Evolutionary conservation across 2,888 invertebrate genomes (phyloP).

Genomic region (Synanthedon tipuliformis): DNA sequence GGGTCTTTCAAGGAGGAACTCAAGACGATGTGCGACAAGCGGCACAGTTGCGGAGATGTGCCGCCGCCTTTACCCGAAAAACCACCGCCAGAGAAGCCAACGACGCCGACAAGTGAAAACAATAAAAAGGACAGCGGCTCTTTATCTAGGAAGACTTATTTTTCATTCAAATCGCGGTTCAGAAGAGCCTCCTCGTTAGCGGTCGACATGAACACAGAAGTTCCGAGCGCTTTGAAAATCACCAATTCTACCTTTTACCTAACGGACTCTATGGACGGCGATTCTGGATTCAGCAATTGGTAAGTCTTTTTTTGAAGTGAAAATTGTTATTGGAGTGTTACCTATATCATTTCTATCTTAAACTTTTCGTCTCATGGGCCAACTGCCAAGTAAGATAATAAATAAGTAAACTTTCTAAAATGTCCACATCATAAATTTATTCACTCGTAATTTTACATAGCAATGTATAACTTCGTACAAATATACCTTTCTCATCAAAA

Average conservation of each 20-base stretch:
- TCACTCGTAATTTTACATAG: too few species aligned
- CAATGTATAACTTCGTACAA: too few species aligned
- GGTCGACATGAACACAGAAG: constrained; percentile 61
- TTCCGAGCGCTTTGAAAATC: constrained; percentile 64
- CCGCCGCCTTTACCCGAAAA: constrained; percentile 51
- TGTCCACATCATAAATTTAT: too few species aligned
- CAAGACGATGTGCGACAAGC: constrained; percentile 50
- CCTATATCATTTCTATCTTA: too few species aligned
- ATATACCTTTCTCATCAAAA: too few species aligned
- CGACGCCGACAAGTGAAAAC: constrained; percentile 41
- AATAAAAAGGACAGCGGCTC: constrained; percentile 57
- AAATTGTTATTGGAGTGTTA: too few species aligned
- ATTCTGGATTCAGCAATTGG: constrained; percentile 72
- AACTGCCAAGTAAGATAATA: too few species aligned
- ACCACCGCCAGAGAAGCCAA: constrained; percentile 39
- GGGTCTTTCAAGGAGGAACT: constrained; percentile 49
- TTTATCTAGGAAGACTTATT: constrained; percentile 57
- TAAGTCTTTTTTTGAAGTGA: constrained; percentile 17
- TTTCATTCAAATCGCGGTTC: constrained; percentile 73
- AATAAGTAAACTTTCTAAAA: too few species aligned
- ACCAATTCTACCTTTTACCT: constrained; percentile 80
- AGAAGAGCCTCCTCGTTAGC: constrained; percentile 71
- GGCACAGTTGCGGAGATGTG: constrained; percentile 38
- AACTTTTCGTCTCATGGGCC: too few species aligned
- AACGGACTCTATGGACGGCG: constrained; percentile 75